A percentile compares a stretch with the other conserved stretches of the same genome.
These are phyloP conservation scores for Epinephelus coioides DNA, from an alignment of 2,797 vertebrate genomes.

Conservation along the genomic window DNA sequence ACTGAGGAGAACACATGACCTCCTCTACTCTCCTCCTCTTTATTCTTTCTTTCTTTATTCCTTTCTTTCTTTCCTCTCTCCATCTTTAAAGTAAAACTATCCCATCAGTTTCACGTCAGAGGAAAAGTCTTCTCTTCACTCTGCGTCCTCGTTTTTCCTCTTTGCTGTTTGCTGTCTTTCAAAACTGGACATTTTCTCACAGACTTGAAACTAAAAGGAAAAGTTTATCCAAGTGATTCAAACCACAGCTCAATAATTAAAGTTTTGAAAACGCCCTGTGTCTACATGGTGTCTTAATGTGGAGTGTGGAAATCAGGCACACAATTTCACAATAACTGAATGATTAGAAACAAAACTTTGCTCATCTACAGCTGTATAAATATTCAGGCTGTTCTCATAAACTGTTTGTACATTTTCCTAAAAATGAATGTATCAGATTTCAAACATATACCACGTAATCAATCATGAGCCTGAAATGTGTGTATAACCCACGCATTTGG, in stretches of 20 bases:
- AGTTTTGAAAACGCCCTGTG: not conserved
- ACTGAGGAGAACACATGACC: constrained; percentile 48
- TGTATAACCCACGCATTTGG: too few species aligned
- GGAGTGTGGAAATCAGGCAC: too few species aligned
- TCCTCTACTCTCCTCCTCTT: not conserved
- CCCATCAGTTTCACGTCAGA: constrained; percentile 28
- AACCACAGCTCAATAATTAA: not conserved
- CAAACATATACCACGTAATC: too few species aligned
- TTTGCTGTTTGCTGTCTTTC: not conserved
- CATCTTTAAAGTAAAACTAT: constrained; percentile 15
- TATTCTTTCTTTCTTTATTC: not conserved
- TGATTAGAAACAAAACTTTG: too few species aligned
- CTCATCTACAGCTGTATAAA: too few species aligned
- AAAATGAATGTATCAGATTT: too few species aligned
- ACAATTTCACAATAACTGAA: not conserved
- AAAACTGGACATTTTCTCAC: not conserved
- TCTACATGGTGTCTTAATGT: not conserved
- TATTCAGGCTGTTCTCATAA: too few species aligned
- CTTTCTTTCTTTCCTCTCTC: not conserved
- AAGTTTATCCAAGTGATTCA: not conserved
- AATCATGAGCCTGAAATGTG: too few species aligned
- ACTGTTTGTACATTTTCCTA: too few species aligned
- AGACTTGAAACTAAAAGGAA: not conserved
- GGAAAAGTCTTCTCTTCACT: not conserved
- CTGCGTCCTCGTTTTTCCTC: not conserved